Base-by-base conservation (phyloP, 2,113 vertebrate genomes). In the Alexandromys fortis region DNA sequence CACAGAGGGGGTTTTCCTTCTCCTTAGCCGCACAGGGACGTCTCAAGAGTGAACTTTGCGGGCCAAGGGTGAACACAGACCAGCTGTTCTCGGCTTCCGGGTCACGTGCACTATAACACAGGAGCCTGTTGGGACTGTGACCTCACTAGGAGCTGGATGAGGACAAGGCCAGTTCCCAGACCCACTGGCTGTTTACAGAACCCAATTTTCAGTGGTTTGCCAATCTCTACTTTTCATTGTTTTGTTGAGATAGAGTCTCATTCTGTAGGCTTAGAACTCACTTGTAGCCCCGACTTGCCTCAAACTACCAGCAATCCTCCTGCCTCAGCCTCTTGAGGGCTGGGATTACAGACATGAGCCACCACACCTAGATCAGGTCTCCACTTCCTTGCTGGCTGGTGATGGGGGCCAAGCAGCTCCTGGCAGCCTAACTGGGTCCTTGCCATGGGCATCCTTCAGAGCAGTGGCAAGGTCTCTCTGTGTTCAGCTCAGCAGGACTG, bases 1-100 rank as follows among this genome's bases (percentile, higher is more conserved):
- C 1, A 1, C 17, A 28, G 75, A 16, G 1, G 26, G 33, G 49
- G 0, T 0, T 9, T 33, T 5, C 2, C 9, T 35, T n/a, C 6
- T 30, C 10, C 28, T 47, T 63, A 61, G 11, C 61, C 28, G 7
- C 8, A 28, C n/a, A 17, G 1, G n/a, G 12, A 28, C 2, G 0
- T 14, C 49, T 28, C 1, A 1, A 12, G 13, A 10, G 67, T 26
- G 21, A 13, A 7, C 7, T 10, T 21, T 16, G 35, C 6, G 7
- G 55, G 17, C 24, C 49, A 26, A 45, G 26, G 9, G 55, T 3
- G 1, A 17, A 17, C 7, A 5, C 67, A 1, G 61, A 5, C 3
- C 28, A 11, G 86, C 61, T 1, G 11, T 2, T 11, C 49, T 38
- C 65, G 0, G 2, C 35, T 2, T 30, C 26, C 2, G 45, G 70